Conservation (phyloP, 2,113 vertebrate species). For the Eidolon helvum region DNA sequence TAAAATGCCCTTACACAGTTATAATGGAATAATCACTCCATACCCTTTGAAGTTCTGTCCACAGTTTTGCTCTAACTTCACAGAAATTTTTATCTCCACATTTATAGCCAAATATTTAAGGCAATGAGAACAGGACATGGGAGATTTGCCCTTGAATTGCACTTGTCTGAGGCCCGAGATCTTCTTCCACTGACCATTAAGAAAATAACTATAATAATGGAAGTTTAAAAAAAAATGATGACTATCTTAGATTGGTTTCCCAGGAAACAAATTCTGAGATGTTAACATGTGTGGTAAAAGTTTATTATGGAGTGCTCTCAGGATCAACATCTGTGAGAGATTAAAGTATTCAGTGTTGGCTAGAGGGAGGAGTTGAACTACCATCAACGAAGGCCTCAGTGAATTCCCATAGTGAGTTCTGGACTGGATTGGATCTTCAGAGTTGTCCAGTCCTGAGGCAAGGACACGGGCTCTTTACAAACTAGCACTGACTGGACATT, state of each 20-base stretch:
- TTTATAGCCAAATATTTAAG: background rate
- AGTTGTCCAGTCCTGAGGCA: background rate
- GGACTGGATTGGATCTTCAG: background rate
- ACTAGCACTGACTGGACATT: too few species aligned
- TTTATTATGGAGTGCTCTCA: rapidly evolving
- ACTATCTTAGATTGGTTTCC: background rate
- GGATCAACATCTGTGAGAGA: background rate
- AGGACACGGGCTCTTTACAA: background rate
- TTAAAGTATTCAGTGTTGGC: too few species aligned
- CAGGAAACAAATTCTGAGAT: background rate
- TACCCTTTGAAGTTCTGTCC: background rate
- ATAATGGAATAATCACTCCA: background rate
- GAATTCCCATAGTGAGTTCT: too few species aligned
- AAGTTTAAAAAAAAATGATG: background rate
- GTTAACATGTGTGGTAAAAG: background rate
- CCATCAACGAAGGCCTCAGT: rapidly evolving
- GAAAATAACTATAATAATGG: background rate
- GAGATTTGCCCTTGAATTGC: background rate
- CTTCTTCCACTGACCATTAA: background rate
- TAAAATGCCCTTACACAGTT: background rate
- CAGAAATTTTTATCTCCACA: background rate
- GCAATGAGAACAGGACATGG: background rate
- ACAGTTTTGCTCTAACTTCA: background rate
- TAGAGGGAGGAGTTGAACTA: background rate
- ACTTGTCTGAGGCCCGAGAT: background rate